Conservation (phyloP, 2,113 vertebrate species). For the Xiphophorus couchianus region DNA sequence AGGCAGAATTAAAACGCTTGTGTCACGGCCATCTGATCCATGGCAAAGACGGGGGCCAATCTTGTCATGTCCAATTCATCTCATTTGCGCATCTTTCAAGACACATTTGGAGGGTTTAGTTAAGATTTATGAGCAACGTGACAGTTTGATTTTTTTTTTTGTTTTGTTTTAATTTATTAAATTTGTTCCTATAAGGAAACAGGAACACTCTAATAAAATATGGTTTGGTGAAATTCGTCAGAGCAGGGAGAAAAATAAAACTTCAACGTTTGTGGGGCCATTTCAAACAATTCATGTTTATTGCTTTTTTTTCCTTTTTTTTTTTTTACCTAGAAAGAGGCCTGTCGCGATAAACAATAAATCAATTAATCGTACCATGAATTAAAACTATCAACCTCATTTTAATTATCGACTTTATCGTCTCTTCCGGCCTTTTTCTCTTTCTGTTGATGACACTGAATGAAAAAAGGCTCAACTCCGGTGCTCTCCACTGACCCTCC, state of each 20-base stretch:
- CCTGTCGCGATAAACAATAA: no score
- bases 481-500: no score
- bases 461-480: no score
- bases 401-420: no score
- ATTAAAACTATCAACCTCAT: no score
- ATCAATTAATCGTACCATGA: no score
- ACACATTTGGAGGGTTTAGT: constrained; percentile 72
- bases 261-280: constrained; percentile 8
- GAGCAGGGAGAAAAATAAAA: constrained; percentile 57
- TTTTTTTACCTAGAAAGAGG: not conserved
- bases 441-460: no score
- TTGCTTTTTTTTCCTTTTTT: not conserved
- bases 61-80: constrained; percentile 78
- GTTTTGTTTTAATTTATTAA: constrained; percentile 78
- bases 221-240: constrained; percentile 62
- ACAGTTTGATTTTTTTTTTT: constrained; percentile 40
- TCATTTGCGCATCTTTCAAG: constrained; percentile 66
- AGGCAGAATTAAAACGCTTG: constrained; percentile 78
- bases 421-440: no score
- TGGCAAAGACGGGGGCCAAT: constrained; percentile 70
- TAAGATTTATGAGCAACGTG: constrained; percentile 72
- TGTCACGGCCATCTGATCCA: constrained; percentile 73
- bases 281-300: constrained; percentile 27
- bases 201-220: constrained; percentile 70
- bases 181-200: constrained; percentile 75